These are phyloP conservation scores for Puffinus mauretanicus DNA, from an alignment of 2,113 vertebrate species.

Conservation along the genomic window DNA sequence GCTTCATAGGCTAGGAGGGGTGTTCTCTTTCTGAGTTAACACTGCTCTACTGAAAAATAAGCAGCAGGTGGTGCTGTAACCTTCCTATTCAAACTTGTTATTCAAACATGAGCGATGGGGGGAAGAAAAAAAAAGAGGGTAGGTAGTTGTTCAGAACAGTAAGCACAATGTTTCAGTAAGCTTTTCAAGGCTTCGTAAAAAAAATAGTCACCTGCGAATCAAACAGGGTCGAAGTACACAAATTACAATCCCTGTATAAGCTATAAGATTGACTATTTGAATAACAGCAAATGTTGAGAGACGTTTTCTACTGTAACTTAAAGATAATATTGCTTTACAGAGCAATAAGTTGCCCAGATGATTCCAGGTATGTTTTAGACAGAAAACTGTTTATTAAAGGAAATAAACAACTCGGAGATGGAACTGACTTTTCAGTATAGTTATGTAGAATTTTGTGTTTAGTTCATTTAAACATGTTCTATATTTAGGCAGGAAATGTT, in stretches of 20 bases:
- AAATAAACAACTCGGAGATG: neutral
- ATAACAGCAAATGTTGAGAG: neutral
- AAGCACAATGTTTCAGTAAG: neutral
- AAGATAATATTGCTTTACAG: neutral
- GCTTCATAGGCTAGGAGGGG: neutral
- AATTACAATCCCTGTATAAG: neutral
- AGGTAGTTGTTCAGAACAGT: neutral
- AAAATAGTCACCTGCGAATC: neutral
- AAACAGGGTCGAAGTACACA: neutral
- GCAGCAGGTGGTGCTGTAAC: slow-evolving; percentile 33
- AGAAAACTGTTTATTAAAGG: neutral
- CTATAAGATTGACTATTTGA: neutral
- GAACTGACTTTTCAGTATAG: neutral
- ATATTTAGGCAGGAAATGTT: neutral
- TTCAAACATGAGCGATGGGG: accelerated
- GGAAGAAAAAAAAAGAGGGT: too few relatives aligned
- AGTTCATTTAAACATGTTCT: neutral
- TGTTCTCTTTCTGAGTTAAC: neutral
- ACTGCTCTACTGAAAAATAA: neutral
- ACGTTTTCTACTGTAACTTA: neutral
- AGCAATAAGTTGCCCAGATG: neutral
- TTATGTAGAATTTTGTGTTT: neutral
- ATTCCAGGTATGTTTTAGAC: neutral
- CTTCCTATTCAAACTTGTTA: neutral
- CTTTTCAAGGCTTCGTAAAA: neutral